A percentile compares a stretch with the other conserved stretches of the same genome.
Conservation (phyloP, 2,888 invertebrate species). For the Malthinus flaveolus region DNA sequence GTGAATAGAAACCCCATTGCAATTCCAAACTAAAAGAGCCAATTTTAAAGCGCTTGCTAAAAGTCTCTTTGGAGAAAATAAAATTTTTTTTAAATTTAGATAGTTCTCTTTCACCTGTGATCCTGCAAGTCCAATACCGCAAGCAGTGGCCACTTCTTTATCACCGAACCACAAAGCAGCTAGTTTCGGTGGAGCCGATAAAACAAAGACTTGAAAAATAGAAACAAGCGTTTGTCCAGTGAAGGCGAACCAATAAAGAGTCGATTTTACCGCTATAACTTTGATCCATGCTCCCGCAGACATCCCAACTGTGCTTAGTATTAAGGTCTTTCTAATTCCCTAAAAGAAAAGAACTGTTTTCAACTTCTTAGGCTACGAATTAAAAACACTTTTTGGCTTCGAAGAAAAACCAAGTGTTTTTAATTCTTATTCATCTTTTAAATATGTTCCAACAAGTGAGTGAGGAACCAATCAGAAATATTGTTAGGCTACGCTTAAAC, state of each 20-base stretch:
- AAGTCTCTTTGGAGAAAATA: too few relatives aligned
- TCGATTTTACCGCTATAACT: slow-evolving; percentile 81
- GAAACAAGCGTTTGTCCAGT: slow-evolving; percentile 86
- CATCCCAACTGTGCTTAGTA: slow-evolving; percentile 85
- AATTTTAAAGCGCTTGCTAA: too few relatives aligned
- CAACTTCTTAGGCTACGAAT: too few relatives aligned
- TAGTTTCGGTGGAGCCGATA: slow-evolving; percentile 89
- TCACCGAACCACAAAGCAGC: slow-evolving; percentile 97
- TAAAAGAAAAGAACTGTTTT: slow-evolving; percentile 52
- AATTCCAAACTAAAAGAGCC: neutral
- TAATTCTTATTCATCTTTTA: too few relatives aligned
- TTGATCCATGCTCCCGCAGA: slow-evolving; percentile 90
- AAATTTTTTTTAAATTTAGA: too few relatives aligned
- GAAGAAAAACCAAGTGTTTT: too few relatives aligned
- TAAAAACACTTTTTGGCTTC: too few relatives aligned
- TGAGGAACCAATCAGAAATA: too few relatives aligned
- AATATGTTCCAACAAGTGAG: too few relatives aligned
- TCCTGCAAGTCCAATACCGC: slow-evolving; percentile 82
- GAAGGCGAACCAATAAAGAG: slow-evolving; percentile 87
- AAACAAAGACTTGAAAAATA: slow-evolving; percentile 87
- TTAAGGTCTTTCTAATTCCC: slow-evolving; percentile 81
- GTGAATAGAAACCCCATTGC: neutral
- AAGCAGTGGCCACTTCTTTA: too few relatives aligned
- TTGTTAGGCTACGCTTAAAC: neutral
- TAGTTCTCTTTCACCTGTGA: slow-evolving; percentile 76